Conservation (phyloP, 2,113 vertebrate species). For the Pimephales promelas region DNA sequence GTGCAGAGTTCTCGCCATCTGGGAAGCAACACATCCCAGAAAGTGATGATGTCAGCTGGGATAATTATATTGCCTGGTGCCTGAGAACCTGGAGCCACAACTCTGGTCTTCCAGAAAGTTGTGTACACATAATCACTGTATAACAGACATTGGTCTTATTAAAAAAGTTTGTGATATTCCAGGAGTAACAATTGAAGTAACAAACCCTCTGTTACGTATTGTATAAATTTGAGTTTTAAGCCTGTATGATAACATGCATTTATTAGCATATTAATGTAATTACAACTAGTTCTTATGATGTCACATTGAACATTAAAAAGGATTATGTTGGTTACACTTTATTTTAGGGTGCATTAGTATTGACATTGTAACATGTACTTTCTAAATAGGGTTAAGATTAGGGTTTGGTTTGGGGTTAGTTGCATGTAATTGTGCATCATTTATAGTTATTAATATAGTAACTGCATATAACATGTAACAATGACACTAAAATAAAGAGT, state of each 20-base stretch:
- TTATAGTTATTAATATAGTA: too few species aligned
- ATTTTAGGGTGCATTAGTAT: too few species aligned
- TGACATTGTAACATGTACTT: too few species aligned
- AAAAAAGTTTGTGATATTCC: not conserved
- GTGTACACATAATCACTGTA: not conserved
- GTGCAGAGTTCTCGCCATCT: not conserved
- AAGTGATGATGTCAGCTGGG: constrained; percentile 29
- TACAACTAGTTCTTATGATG: not conserved
- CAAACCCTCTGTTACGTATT: not conserved
- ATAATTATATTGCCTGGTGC: constrained; percentile 41
- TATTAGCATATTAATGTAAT: not conserved
- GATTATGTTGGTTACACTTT: too few species aligned
- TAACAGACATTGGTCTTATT: not conserved
- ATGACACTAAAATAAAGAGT: too few species aligned
- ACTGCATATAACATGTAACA: too few species aligned
- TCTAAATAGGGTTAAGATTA: too few species aligned
- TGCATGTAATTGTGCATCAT: too few species aligned
- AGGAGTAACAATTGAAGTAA: not conserved
- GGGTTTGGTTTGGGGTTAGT: too few species aligned
- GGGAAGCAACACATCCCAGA: constrained; percentile 34
- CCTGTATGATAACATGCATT: not conserved
- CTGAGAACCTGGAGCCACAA: constrained; percentile 29
- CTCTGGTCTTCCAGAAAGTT: not conserved
- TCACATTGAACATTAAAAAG: not conserved
- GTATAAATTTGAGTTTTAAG: not conserved